A percentile compares a stretch with the other conserved stretches of the same genome.
Conservation (phyloP, 1,140 invertebrate genomes). For the Maconellicoccus hirsutus region DNA sequence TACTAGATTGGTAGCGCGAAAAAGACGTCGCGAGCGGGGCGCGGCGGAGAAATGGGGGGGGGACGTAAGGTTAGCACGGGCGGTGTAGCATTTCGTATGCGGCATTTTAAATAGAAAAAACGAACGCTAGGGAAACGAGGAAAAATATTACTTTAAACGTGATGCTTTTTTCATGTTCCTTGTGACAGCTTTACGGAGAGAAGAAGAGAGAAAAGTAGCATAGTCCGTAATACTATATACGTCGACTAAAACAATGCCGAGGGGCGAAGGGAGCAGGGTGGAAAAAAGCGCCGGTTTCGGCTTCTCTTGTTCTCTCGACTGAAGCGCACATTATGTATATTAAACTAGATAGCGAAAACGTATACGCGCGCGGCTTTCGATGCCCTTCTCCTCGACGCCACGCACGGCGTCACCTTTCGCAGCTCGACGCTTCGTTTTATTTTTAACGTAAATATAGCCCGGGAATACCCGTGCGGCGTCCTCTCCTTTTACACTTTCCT, state of each 20-base stretch:
- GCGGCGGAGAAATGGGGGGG: too few species aligned
- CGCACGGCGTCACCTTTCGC: too few species aligned
- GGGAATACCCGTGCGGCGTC: neutral
- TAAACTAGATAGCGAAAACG: slow-evolving; percentile 8
- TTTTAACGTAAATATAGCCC: slow-evolving; percentile 5
- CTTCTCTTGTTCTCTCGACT: neutral
- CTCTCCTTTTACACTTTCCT: neutral
- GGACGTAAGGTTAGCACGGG: neutral
- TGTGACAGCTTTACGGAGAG: slow-evolving; percentile 16
- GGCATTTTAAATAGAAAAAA: slow-evolving; percentile 11
- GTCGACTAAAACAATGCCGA: neutral
- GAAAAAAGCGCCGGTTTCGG: neutral
- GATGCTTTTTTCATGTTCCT: slow-evolving; percentile 15
- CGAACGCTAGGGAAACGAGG: slow-evolving; percentile 14
- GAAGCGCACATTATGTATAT: slow-evolving; percentile 8
- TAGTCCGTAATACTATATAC: too few species aligned
- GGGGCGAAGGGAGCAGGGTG: neutral
- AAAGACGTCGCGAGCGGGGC: neutral
- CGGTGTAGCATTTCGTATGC: slow-evolving; percentile 3
- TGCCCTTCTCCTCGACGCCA: neutral
- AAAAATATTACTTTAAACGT: slow-evolving; percentile 19
- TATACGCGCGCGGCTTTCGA: neutral
- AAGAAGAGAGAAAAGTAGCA: slow-evolving; percentile 16
- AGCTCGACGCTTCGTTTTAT: neutral
- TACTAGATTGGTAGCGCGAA: too few species aligned